Evolutionary conservation across 2,888 invertebrate genomes (phyloP).

Genomic region (Erynnis tages): DNA sequence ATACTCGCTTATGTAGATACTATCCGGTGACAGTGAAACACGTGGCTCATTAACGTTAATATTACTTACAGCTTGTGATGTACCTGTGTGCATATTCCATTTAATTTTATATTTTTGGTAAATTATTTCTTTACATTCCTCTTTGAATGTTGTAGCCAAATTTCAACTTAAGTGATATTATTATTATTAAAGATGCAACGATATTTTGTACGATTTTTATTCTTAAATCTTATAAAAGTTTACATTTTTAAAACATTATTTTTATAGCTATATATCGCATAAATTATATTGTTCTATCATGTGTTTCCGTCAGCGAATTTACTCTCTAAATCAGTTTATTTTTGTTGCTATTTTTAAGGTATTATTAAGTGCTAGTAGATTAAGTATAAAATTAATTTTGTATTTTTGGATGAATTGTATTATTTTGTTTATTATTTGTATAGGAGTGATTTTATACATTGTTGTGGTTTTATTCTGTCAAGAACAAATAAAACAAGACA

Average conservation of each 20-base stretch:
- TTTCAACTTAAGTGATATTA: constrained; percentile 3
- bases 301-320: not conserved
- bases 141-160: not conserved
- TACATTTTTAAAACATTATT: constrained; percentile 6
- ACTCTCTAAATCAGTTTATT: not conserved
- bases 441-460: not conserved
- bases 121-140: constrained; percentile 2
- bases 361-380: not conserved
- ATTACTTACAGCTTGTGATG: constrained; percentile 1
- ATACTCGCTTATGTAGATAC: no score
- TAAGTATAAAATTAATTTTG: not conserved
- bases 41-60: not conserved
- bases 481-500: no score
- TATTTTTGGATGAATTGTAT: not conserved
- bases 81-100: constrained; percentile 14
- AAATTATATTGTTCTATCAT: constrained; percentile 1
- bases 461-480: not conserved
- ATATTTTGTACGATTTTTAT: constrained; percentile 17
- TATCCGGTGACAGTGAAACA: constrained; percentile 7
- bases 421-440: not conserved
- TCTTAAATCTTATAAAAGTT: not conserved
- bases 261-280: constrained; percentile 10
- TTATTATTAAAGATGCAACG: constrained; percentile 10
- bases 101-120: constrained; percentile 15
- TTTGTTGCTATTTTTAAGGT: not conserved